These are phyloP conservation scores for Phalacrocorax aristotelis DNA, from an alignment of 2,113 vertebrate genomes.

Conservation along the genomic window DNA sequence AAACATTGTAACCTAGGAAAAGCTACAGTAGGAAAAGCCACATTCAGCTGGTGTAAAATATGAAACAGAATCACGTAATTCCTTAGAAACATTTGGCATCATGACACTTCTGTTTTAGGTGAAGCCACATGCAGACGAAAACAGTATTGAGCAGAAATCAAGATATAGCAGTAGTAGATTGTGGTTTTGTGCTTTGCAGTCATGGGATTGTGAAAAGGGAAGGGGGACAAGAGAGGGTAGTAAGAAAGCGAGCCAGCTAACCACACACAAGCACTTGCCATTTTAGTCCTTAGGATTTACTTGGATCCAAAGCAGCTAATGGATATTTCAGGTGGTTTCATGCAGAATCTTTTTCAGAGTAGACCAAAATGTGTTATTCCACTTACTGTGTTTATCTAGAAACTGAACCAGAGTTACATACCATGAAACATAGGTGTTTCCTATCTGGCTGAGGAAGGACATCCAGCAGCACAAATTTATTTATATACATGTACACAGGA, in stretches of 20 bases:
- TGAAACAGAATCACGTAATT: not conserved
- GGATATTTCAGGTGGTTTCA: not conserved
- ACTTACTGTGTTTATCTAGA: not conserved
- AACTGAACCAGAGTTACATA: not conserved
- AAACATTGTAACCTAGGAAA: not conserved
- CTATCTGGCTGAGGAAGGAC: not conserved
- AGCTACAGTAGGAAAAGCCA: not conserved
- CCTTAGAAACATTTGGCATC: not conserved
- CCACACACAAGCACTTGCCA: not conserved
- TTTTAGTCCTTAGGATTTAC: not conserved
- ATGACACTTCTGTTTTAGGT: not conserved
- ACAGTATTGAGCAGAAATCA: not conserved
- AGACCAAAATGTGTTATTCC: not conserved
- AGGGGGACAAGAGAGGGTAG: not conserved
- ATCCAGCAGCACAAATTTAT: not conserved
- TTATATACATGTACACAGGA: not conserved
- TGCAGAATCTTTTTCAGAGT: not conserved
- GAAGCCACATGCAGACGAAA: not conserved
- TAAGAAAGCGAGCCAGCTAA: not conserved
- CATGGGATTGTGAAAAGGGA: not conserved
- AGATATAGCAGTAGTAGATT: not conserved
- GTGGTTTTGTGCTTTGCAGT: not conserved
- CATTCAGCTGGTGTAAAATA: not conserved
- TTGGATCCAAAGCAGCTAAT: not conserved
- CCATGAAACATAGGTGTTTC: not conserved